Conservation (phyloP, 2,113 vertebrate genomes). For the Alethe castanea region DNA sequence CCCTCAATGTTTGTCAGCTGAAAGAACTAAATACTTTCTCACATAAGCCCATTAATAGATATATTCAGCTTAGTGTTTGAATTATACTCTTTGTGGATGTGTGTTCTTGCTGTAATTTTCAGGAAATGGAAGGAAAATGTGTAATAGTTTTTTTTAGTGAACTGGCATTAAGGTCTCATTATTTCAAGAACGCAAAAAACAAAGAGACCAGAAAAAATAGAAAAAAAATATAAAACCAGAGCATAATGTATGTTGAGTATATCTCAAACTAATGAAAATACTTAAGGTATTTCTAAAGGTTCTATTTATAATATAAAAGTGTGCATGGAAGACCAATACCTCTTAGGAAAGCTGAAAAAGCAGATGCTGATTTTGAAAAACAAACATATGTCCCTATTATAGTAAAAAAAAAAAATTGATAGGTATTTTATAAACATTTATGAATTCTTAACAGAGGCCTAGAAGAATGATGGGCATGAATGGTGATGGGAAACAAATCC, state of each 20-base stretch:
- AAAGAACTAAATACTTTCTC: neutral
- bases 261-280: neutral
- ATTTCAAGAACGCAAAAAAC: neutral
- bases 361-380: neutral
- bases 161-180: fast-evolving
- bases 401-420: neutral
- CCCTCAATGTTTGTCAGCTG: neutral
- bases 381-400: neutral
- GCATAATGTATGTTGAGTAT: neutral
- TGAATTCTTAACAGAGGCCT: neutral
- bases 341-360: neutral
- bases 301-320: neutral
- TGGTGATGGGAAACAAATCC: neutral
- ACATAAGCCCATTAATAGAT: neutral
- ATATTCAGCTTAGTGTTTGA: neutral
- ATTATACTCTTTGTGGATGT: neutral
- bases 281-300: neutral
- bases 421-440: neutral
- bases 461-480: neutral
- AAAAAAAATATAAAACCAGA: neutral
- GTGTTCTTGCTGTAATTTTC: neutral
- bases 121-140: neutral
- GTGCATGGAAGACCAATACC: neutral
- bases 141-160: neutral
- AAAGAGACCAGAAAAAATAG: neutral